Evolutionary conservation across 2,113 vertebrate species (phyloP), one percentile per base, ranked within the genome.

Genomic region (Meles meles): DNA sequence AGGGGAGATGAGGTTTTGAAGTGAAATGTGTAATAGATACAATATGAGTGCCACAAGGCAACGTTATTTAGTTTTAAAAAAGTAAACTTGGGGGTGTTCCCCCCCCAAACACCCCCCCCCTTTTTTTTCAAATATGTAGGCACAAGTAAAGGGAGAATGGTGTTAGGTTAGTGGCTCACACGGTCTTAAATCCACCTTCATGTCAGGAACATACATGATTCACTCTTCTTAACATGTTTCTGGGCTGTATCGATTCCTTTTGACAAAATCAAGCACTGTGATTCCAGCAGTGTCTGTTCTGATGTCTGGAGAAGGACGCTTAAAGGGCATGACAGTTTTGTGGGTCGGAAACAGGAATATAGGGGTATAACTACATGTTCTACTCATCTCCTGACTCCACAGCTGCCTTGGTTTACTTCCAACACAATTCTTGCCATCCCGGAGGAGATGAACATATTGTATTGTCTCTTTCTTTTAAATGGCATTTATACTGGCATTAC

Each of bases 1-100:
- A 98, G 98, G 98, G 98, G 98, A 99, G 98, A 99, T 99, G 99
- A 99, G 99, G 98, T 99, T 99, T 98, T 99, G 98, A 99, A 99
- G 99, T 99, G 99, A 99, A 99, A 99, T 98, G 98, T 99, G 99
- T 99, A 99, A 99, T 98, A 98, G 99, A 99, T 99, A 99, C 98
- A 98, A 99, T 99, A 97, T 98, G 97, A 98, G 98, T 98, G 98
- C 98, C 98, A 98, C 98, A 98, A 98, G 98, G 97, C 98, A 99
- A 98, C 92, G 92, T 98, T 99, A 98, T 98, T 98, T 99, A 99
- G 98, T 98, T 98, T 99, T 98, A 97, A 98, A 98, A 98, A 98
- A 98, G 98, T 98, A 98, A 98, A 99, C 98, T 98, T 90, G 29
- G 97, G 91, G 85, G 39, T 82, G 55, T 65, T 3, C 7, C 31